Conservation (phyloP, 2,113 vertebrate genomes). For the Microcebus jonahi region DNA sequence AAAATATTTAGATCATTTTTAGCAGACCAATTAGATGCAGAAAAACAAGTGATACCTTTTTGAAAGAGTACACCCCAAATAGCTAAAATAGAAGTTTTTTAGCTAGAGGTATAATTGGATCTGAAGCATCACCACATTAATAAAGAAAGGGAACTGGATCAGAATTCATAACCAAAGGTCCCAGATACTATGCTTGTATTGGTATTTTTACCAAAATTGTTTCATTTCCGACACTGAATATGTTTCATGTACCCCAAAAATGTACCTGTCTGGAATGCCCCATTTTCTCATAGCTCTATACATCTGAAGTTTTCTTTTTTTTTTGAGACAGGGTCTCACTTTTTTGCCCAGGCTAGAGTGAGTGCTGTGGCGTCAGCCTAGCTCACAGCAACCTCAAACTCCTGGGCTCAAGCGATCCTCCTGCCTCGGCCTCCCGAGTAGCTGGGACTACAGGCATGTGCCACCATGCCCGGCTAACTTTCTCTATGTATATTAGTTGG, state of each 20-base stretch:
- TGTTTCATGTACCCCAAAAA: not conserved
- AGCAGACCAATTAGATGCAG: not conserved
- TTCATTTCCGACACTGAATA: not conserved
- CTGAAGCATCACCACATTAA: not conserved
- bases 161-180: not conserved
- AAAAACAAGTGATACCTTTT: not conserved
- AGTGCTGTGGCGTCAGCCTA: no score
- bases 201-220: not conserved
- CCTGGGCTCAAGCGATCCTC: no score
- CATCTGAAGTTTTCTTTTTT: not conserved
- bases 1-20: not conserved
- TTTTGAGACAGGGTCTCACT: no score
- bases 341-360: no score
- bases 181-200: not conserved
- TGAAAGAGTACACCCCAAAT: not conserved
- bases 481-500: no score
- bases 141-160: not conserved
- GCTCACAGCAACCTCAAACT: no score
- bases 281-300: not conserved
- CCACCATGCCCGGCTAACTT: no score
- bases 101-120: not conserved
- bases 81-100: not conserved
- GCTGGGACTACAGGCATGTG: no score
- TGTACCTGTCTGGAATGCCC: not conserved
- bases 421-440: no score